A percentile compares a stretch with the other conserved stretches of the same genome.
These are phyloP conservation scores for Planococcus citri DNA, from an alignment of 1,140 invertebrate species.

Conservation along the genomic window DNA sequence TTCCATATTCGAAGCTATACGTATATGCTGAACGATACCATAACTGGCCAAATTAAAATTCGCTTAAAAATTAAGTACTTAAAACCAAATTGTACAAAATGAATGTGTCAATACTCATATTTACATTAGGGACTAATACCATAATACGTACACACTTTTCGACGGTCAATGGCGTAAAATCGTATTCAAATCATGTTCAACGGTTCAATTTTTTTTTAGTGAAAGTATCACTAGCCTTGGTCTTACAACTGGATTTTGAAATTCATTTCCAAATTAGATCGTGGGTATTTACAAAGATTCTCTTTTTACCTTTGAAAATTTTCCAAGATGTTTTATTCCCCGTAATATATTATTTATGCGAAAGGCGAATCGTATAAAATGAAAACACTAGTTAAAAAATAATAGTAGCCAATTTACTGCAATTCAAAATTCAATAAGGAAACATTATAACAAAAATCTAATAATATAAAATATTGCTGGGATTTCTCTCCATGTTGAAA, in stretches of 20 bases:
- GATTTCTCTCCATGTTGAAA: not conserved
- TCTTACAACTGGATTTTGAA: not conserved
- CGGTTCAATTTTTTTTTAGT: not conserved
- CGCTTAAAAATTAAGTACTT: not conserved
- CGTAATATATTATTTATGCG: no score
- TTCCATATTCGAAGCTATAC: not conserved
- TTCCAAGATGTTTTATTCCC: no score
- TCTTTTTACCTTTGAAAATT: no score
- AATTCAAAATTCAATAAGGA: no score
- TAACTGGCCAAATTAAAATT: not conserved
- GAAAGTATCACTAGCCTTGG: not conserved
- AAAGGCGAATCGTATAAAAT: no score
- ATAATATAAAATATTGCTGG: not conserved
- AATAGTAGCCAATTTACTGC: no score
- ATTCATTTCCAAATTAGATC: no score
- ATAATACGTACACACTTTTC: not conserved
- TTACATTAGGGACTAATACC: not conserved
- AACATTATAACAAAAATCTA: not conserved
- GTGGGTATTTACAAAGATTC: no score
- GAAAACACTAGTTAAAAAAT: no score
- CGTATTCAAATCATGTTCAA: no score
- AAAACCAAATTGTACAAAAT: not conserved
- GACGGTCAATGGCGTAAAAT: not conserved
- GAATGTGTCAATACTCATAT: not conserved
- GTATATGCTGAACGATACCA: not conserved